Conservation (phyloP, 37 sponge, comb jelly and placozoan species). For the Axinella damicornis region DNA sequence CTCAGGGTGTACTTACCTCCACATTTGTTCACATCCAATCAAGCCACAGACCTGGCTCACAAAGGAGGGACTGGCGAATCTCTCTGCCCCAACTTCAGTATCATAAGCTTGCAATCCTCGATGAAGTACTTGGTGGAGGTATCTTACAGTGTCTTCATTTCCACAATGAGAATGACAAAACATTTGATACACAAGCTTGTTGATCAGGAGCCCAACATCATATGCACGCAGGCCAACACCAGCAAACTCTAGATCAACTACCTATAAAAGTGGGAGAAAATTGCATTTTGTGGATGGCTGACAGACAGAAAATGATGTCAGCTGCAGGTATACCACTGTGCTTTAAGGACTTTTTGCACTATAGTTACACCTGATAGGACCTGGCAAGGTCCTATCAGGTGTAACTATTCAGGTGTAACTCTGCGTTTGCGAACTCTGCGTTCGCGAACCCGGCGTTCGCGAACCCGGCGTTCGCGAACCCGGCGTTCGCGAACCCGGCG, state of each 20-base stretch:
- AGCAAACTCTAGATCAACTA: slow-evolving; percentile 26
- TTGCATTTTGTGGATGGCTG: too few species aligned
- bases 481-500: too few species aligned
- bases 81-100: background rate
- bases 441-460: too few species aligned
- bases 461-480: too few species aligned
- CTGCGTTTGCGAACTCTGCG: too few species aligned
- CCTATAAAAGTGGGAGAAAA: too few species aligned
- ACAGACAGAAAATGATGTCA: too few species aligned
- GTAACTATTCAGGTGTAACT: too few species aligned
- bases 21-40: slow-evolving; percentile 18
- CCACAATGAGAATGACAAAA: background rate
- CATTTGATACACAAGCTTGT: background rate
- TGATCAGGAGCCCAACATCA: background rate
- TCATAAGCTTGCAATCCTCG: background rate
- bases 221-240: slow-evolving; percentile 31
- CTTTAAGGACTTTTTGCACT: too few species aligned
- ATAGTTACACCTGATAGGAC: too few species aligned
- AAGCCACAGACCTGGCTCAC: slow-evolving; percentile 18
- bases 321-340: too few species aligned
- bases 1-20: slow-evolving; percentile 29
- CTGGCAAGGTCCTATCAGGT: too few species aligned
- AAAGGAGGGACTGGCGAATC: background rate
- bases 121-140: background rate
- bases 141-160: background rate